Conservation (phyloP, 2,797 vertebrate genomes). For the Toxotes lorentzi region DNA sequence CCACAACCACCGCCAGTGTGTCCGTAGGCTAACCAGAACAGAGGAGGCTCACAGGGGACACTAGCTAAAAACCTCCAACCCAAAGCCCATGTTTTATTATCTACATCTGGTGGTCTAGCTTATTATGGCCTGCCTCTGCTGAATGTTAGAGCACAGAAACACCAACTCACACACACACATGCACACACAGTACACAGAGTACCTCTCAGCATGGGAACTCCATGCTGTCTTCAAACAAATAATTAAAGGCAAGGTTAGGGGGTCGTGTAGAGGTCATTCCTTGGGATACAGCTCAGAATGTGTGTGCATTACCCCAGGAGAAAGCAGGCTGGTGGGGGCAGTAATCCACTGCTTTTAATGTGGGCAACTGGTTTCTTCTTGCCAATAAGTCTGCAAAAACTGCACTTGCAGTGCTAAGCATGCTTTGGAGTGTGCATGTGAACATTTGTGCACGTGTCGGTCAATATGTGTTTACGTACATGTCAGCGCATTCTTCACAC, state of each 20-base stretch:
- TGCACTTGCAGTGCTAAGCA: slow-evolving; percentile 42
- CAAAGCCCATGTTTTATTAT: slow-evolving; percentile 90
- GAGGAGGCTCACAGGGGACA: slow-evolving; percentile 72
- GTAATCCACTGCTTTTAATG: slow-evolving; percentile 81
- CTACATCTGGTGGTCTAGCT: slow-evolving; percentile 94
- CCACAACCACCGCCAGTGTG: slow-evolving; percentile 72
- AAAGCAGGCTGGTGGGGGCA: slow-evolving; percentile 71
- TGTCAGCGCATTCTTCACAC: slow-evolving; percentile 72
- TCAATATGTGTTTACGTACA: slow-evolving; percentile 32
- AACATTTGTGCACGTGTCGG: slow-evolving; percentile 55
- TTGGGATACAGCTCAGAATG: slow-evolving; percentile 96
- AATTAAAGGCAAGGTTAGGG: slow-evolving; percentile 98
- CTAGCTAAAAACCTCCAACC: slow-evolving; percentile 75
- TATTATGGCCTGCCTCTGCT: slow-evolving; percentile 90
- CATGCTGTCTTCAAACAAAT: slow-evolving; percentile 99
- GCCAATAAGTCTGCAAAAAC: slow-evolving; percentile 74
- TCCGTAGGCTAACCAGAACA: slow-evolving; percentile 75
- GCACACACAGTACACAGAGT: slow-evolving; percentile 75
- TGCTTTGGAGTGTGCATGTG: slow-evolving; percentile 48
- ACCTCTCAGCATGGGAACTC: slow-evolving; percentile 95
- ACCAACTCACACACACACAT: slow-evolving; percentile 69
- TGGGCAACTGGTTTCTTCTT: slow-evolving; percentile 78
- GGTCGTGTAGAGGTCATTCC: slow-evolving; percentile 95
- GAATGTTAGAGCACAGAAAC: slow-evolving; percentile 79
- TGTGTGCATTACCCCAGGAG: slow-evolving; percentile 91